Evolutionary conservation across 2,888 invertebrate species (phyloP).

Genomic region (Atethmia centrago): DNA sequence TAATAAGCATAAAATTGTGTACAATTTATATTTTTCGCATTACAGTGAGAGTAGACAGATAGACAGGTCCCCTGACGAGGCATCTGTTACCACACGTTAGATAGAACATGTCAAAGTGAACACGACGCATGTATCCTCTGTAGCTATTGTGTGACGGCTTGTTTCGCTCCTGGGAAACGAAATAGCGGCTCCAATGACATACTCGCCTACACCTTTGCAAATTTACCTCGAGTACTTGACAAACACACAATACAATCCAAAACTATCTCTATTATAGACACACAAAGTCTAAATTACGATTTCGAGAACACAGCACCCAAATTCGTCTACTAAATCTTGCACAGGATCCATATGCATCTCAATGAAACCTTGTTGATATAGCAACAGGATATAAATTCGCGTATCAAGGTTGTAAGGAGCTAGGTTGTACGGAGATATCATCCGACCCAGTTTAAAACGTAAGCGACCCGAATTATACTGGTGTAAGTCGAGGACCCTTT

Average conservation of each 20-base stretch:
- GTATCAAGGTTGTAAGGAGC: slow-evolving; percentile 22
- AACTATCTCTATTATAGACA: slow-evolving; percentile 17
- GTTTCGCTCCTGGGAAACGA: slow-evolving; percentile 54
- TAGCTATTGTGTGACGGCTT: slow-evolving; percentile 53
- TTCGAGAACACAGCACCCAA: slow-evolving; percentile 15
- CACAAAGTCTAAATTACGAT: slow-evolving; percentile 43
- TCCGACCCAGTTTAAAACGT: slow-evolving; percentile 71
- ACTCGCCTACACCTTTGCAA: slow-evolving; percentile 62
- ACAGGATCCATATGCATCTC: slow-evolving; percentile 19
- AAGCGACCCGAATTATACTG: slow-evolving; percentile 68
- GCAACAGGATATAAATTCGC: slow-evolving; percentile 24
- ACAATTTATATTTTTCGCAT: slow-evolving; percentile 21
- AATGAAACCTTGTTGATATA: slow-evolving; percentile 26
- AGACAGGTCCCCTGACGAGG: slow-evolving; percentile 35
- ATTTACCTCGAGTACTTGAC: slow-evolving; percentile 44
- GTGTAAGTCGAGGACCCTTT: slow-evolving; percentile 66
- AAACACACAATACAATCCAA: slow-evolving; percentile 19
- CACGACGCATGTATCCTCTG: slow-evolving; percentile 47
- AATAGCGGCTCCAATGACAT: slow-evolving; percentile 59
- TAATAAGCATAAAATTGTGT: slow-evolving; percentile 41
- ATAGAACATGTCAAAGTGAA: slow-evolving; percentile 60
- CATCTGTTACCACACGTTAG: slow-evolving; percentile 45
- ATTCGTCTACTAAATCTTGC: slow-evolving; percentile 47
- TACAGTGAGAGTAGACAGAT: not conserved
- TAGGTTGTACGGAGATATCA: slow-evolving; percentile 63